Evolutionary conservation across 2,797 vertebrate genomes (phyloP), one percentile per base, ranked within the genome.

Genomic region (Onychomys leucogaster): DNA sequence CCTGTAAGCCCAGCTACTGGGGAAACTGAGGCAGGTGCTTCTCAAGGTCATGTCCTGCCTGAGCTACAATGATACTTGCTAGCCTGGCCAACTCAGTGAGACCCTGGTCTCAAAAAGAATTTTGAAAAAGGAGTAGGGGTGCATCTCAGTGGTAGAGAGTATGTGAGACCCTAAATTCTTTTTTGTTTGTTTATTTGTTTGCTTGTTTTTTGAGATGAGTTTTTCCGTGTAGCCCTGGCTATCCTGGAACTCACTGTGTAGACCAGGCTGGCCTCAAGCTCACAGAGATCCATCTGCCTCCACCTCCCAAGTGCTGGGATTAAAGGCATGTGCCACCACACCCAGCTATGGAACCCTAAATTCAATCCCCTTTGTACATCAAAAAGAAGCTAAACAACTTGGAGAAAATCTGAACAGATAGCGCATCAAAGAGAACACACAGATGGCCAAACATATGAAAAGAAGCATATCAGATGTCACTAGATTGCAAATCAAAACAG

Each of bases 401-500:
- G 46, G 34, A 86, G 43, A 65, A n/a, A n/a, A 32, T 69, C 83
- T 67, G 83, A 83, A 63, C 43, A 71, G 17, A 67, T 8, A 80
- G 32, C 55, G 71, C 89, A 78, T 37, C 13, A 91, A 91, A 59
- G 32, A 76, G 61, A 75, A 75, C 25, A 77, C 5, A 83, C 10
- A 78, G 83, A 63, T 5, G 84, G 17, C 52, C 80, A 34, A 41
- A n/a, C 49, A 71, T 57, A 37, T 76, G 92, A 96, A 95, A 83
- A 14, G 29, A 11, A 61, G 65, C 23, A 23, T 14, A 37, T 19
- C 32, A 65, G 43, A 87, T 1, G 17, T 5, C 82, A 71, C 8
- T 29, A 73, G 90, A 78, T 5, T 67, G 34, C 59, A 89, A 75
- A 85, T 85, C 88, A 80, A 94, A 57, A 41, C 85, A 75, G 25